These are phyloP conservation scores for Pempheris klunzingeri DNA, from an alignment of 2,797 vertebrate species.

Conservation along the genomic window DNA sequence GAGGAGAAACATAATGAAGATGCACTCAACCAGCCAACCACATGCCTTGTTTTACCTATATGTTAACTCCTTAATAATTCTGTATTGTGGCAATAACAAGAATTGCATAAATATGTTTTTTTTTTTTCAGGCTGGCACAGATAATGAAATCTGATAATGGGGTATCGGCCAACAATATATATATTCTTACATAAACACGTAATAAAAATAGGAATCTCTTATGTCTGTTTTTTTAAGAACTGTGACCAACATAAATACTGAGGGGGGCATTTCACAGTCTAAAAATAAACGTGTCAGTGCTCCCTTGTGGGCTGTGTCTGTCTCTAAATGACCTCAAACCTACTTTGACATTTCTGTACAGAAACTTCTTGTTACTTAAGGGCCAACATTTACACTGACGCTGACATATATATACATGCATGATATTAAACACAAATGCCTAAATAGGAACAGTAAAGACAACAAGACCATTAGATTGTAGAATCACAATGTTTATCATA, in stretches of 20 bases:
- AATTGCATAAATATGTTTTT: neutral
- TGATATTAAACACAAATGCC: neutral
- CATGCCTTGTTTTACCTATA: neutral
- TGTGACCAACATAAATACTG: neutral
- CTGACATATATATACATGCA: too few relatives aligned
- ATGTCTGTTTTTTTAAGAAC: neutral
- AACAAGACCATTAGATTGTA: constrained; percentile 56
- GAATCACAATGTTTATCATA: constrained; percentile 86
- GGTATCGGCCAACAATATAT: neutral
- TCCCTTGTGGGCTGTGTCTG: neutral
- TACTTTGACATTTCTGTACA: neutral
- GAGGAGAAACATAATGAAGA: neutral
- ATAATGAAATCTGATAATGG: neutral
- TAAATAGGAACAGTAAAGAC: constrained; percentile 22
- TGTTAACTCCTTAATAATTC: neutral
- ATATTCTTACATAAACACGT: neutral
- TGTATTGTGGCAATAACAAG: neutral
- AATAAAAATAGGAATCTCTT: neutral
- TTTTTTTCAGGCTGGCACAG: neutral
- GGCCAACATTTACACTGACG: neutral
- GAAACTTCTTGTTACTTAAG: neutral
- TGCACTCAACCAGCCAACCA: neutral
- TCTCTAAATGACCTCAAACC: neutral
- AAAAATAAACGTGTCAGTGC: neutral
- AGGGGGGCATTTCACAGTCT: neutral